These are phyloP conservation scores for Hycleus cichorii DNA, from an alignment of 1,140 invertebrate species.

Conservation along the genomic window DNA sequence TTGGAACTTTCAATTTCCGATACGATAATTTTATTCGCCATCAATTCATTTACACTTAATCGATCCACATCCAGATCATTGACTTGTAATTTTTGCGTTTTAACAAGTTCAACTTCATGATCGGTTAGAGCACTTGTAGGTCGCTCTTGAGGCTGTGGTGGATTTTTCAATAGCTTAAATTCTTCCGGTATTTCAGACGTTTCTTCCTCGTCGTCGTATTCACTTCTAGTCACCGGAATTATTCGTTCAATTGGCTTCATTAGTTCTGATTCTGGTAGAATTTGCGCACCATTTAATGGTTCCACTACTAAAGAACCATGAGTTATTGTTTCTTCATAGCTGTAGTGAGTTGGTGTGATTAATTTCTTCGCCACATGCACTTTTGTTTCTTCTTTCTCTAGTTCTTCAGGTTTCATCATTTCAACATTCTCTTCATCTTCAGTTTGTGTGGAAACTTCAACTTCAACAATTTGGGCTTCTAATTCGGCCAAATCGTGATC, in stretches of 20 bases:
- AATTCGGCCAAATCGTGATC: constrained; percentile 35
- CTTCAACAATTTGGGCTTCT: constrained; percentile 38
- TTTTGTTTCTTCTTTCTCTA: constrained; percentile 19
- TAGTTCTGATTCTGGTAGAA: constrained; percentile 26
- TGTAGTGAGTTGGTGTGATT: constrained; percentile 40
- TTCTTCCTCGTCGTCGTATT: constrained; percentile 27
- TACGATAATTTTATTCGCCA: constrained; percentile 67
- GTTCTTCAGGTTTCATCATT: constrained; percentile 36
- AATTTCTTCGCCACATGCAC: constrained; percentile 44
- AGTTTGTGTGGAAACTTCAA: constrained; percentile 71
- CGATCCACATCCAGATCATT: constrained; percentile 68
- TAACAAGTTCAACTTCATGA: constrained; percentile 39
- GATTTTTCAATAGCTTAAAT: constrained; percentile 28
- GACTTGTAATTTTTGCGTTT: constrained; percentile 55
- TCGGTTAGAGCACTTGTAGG: background rate
- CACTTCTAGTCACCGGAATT: constrained; percentile 13
- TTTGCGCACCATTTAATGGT: constrained; percentile 28
- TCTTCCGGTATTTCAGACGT: constrained; percentile 35
- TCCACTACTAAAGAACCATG: constrained; percentile 36
- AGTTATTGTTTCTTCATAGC: constrained; percentile 36
- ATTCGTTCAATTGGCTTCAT: constrained; percentile 13
- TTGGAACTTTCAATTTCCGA: constrained; percentile 69
- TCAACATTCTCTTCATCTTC: constrained; percentile 44
- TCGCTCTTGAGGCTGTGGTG: background rate
- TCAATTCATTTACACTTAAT: constrained; percentile 64